A percentile compares a stretch with the other conserved stretches of the same genome.
Evolutionary conservation across 1,140 invertebrate genomes (phyloP).

Genomic region (Hyposmocoma kahamanoa): DNA sequence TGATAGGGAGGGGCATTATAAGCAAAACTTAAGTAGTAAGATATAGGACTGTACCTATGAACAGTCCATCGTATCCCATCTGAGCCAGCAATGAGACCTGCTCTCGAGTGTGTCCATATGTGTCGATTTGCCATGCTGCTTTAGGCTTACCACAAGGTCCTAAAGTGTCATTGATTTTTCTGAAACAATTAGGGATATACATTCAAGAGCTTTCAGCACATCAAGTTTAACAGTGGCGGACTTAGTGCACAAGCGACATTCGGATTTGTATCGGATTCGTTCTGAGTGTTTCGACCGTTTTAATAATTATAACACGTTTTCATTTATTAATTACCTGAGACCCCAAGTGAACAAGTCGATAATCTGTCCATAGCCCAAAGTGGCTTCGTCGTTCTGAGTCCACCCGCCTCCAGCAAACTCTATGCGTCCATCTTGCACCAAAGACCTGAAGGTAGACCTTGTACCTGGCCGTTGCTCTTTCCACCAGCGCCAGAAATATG

Average conservation of each 20-base stretch:
- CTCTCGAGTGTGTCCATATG: constrained; percentile 84
- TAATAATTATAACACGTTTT: no score
- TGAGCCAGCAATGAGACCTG: constrained; percentile 81
- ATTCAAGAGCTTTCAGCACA: no score
- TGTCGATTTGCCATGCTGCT: constrained; percentile 85
- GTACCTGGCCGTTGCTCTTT: constrained; percentile 75
- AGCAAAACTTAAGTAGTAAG: no score
- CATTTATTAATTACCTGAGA: constrained; percentile 74
- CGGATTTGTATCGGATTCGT: no score
- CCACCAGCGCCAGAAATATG: constrained; percentile 95
- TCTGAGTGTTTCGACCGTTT: no score
- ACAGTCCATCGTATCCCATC: constrained; percentile 80
- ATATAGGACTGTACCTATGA: constrained; percentile 55
- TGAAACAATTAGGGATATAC: no score
- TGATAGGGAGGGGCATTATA: no score
- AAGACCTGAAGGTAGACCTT: constrained; percentile 65
- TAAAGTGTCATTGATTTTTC: constrained; percentile 77
- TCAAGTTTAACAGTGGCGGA: no score
- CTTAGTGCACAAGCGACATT: no score
- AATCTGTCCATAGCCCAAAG: constrained; percentile 86
- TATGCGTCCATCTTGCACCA: constrained; percentile 77
- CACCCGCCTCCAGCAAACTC: constrained; percentile 84
- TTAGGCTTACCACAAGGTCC: constrained; percentile 79
- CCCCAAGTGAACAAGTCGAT: constrained; percentile 88
- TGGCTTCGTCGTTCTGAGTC: constrained; percentile 86